Conservation (phyloP, 2,113 vertebrate genomes). For the Tauraco erythrolophus region DNA sequence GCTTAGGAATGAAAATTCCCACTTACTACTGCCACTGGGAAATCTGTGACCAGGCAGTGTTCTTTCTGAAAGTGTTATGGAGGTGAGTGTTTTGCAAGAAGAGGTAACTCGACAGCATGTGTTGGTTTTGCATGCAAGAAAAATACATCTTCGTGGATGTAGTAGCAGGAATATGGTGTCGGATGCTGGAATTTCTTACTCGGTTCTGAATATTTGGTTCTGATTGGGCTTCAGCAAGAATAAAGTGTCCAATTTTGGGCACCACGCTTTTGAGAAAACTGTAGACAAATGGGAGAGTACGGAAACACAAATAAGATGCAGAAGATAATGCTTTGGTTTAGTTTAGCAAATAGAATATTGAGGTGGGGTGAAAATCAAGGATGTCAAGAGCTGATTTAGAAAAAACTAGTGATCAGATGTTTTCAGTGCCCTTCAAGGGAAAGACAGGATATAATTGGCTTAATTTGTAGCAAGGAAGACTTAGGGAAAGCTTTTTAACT, state of each 20-base stretch:
- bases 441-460: neutral
- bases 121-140: neutral
- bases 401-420: neutral
- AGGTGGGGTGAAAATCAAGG: neutral
- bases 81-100: neutral
- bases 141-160: neutral
- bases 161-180: neutral
- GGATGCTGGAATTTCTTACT: neutral
- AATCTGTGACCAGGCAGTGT: neutral
- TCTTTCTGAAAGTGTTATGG: neutral
- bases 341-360: neutral
- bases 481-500: neutral
- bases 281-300: neutral
- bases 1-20: neutral
- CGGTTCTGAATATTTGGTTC: neutral
- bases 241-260: neutral
- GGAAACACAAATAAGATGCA: neutral
- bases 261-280: neutral
- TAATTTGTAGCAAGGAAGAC: neutral
- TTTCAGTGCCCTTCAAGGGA: neutral
- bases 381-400: neutral
- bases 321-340: neutral
- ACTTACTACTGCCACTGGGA: neutral
- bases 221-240: neutral
- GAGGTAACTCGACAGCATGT: neutral